Conservation (phyloP, 2,797 vertebrate species). For the Coreius guichenoti region DNA sequence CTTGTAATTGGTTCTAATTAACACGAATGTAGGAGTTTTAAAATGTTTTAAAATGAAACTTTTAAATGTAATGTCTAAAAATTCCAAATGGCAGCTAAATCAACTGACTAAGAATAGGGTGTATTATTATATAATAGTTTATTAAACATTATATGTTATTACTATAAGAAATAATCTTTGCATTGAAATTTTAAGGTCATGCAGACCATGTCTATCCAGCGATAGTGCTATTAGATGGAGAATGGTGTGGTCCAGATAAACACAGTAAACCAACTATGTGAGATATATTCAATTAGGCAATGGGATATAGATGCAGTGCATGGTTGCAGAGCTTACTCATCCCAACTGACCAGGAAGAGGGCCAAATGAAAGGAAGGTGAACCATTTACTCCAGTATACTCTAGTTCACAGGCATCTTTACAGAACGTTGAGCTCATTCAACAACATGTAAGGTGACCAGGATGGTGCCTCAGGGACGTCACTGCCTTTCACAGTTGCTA, state of each 20-base stretch:
- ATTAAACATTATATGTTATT: not conserved
- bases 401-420: not conserved
- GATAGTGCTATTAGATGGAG: not conserved
- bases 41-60: not conserved
- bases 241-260: constrained; percentile 8
- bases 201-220: not conserved
- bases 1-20: not conserved
- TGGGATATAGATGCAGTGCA: constrained; percentile 1
- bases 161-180: not conserved
- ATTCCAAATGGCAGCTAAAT: not conserved
- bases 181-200: not conserved
- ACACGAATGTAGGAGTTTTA: not conserved
- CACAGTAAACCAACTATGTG: constrained; percentile 20
- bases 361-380: constrained; percentile 13
- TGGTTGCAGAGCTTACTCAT: constrained; percentile 13
- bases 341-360: not conserved
- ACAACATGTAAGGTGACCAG: constrained; percentile 18
- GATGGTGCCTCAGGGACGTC: not conserved
- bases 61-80: not conserved
- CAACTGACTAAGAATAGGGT: not conserved
- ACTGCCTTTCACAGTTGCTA: constrained; percentile 5
- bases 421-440: not conserved
- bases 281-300: not conserved
- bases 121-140: not conserved
- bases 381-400: not conserved